Evolutionary conservation across 2,797 vertebrate genomes (phyloP).

Genomic region (Eutrigla gurnardus): DNA sequence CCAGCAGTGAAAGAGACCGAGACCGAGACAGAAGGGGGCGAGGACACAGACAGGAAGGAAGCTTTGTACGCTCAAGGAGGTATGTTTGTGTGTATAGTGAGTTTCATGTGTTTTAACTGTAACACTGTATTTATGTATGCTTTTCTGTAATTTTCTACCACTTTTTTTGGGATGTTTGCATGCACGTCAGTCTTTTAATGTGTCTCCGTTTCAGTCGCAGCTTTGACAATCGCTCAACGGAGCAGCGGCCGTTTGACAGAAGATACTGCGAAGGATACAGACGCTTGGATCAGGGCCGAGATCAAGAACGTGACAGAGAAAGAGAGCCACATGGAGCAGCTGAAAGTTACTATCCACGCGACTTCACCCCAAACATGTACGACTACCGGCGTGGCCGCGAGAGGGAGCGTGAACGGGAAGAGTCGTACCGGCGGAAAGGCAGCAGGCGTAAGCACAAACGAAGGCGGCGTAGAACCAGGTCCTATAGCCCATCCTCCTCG

Average conservation of each 20-base stretch:
- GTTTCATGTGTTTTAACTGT: background rate
- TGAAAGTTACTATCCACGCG: slow-evolving; percentile 88
- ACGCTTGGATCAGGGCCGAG: slow-evolving; percentile 89
- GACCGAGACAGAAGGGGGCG: slow-evolving; percentile 81
- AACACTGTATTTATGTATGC: background rate
- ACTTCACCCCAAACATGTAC: slow-evolving; percentile 87
- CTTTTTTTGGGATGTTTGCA: background rate
- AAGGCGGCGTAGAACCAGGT: slow-evolving; percentile 96
- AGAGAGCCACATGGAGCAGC: slow-evolving; percentile 82
- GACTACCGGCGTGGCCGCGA: slow-evolving; percentile 90
- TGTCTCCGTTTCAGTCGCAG: slow-evolving; percentile 77
- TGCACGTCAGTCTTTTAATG: background rate
- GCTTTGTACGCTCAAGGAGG: slow-evolving; percentile 94
- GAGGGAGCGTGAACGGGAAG: slow-evolving; percentile 82
- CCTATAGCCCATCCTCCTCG: slow-evolving; percentile 98
- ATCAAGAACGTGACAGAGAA: slow-evolving; percentile 86
- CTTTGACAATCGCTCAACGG: slow-evolving; percentile 90
- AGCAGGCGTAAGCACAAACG: slow-evolving; percentile 97
- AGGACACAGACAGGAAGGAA: slow-evolving; percentile 88
- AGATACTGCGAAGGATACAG: slow-evolving; percentile 92
- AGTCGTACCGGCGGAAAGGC: slow-evolving; percentile 89
- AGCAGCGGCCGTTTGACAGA: slow-evolving; percentile 90
- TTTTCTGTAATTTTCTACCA: background rate
- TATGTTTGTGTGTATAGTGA: slow-evolving; percentile 54
- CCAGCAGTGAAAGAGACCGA: slow-evolving; percentile 90